Conservation (phyloP, 2,888 invertebrate genomes). For the Neoaliturus tenellus region DNA sequence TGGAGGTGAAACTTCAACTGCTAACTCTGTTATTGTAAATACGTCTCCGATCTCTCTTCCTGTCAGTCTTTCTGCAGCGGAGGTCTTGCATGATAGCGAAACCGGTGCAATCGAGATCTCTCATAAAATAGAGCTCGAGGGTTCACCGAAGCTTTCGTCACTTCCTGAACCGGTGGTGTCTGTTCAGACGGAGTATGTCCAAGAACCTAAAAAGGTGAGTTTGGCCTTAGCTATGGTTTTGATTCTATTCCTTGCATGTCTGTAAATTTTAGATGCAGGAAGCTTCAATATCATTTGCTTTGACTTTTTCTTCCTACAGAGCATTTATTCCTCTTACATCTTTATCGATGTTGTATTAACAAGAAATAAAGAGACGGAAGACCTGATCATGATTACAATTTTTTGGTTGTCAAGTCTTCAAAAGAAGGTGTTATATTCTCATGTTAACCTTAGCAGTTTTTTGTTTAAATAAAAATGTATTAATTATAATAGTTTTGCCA, state of each 20-base stretch:
- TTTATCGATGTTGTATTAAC: neutral
- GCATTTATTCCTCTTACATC: neutral
- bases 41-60: slow-evolving; percentile 14
- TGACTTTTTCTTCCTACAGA: neutral
- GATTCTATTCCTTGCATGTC: neutral
- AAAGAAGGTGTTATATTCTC: too few relatives aligned
- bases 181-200: slow-evolving; percentile 52
- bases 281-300: slow-evolving; percentile 14
- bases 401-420: too few relatives aligned
- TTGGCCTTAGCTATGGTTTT: neutral
- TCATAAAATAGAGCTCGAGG: slow-evolving; percentile 48
- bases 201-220: slow-evolving; percentile 56
- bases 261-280: slow-evolving; percentile 4
- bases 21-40: slow-evolving; percentile 38
- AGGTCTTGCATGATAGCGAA: slow-evolving; percentile 39
- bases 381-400: neutral
- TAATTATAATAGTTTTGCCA: too few relatives aligned
- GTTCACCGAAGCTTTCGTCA: slow-evolving; percentile 20
- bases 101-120: slow-evolving; percentile 53
- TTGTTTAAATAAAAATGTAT: too few relatives aligned
- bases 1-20: slow-evolving; percentile 31
- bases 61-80: slow-evolving; percentile 17
- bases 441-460: too few relatives aligned
- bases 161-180: slow-evolving; percentile 54
- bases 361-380: neutral